Evolutionary conservation across 2,888 invertebrate genomes (phyloP).

Genomic region (Cheilosia scutellata): DNA sequence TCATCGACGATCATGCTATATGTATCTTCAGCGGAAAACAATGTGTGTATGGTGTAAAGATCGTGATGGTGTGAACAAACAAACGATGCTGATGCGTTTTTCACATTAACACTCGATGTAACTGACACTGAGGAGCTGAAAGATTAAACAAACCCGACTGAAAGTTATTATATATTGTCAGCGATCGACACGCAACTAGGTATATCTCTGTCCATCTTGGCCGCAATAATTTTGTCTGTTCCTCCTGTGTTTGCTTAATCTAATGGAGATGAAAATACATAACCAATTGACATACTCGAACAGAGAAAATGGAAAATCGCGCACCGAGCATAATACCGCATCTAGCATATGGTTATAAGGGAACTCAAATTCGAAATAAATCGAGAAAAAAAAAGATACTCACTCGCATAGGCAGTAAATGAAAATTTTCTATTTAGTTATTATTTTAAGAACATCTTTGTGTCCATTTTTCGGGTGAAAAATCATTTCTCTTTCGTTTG

Average conservation of each 20-base stretch:
- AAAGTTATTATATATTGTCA: not conserved
- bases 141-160: slow-evolving; percentile 6
- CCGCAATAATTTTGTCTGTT: slow-evolving; percentile 5
- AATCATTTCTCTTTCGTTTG: slow-evolving; percentile 46
- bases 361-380: not conserved
- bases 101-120: not conserved
- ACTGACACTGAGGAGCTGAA: slow-evolving; percentile 1
- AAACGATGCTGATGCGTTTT: slow-evolving; percentile 23
- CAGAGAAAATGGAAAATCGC: slow-evolving; percentile 11
- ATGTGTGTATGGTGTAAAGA: slow-evolving; percentile 14
- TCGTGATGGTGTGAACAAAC: slow-evolving; percentile 50
- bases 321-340: not conserved
- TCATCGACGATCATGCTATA: slow-evolving; percentile 45
- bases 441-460: slow-evolving; percentile 34
- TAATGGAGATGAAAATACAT: slow-evolving; percentile 62
- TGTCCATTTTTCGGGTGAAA: slow-evolving; percentile 7
- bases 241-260: slow-evolving; percentile 33
- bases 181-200: slow-evolving; percentile 39
- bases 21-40: slow-evolving; percentile 12
- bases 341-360: not conserved
- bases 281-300: slow-evolving; percentile 46
- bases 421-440: slow-evolving; percentile 24
- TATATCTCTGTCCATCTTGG: not conserved
- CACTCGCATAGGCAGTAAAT: slow-evolving; percentile 15
- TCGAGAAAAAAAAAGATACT: slow-evolving; percentile 16